Evolutionary conservation across 2,888 invertebrate genomes (phyloP), one percentile per base, ranked within the genome.

Genomic region (Ormia ochracea): DNA sequence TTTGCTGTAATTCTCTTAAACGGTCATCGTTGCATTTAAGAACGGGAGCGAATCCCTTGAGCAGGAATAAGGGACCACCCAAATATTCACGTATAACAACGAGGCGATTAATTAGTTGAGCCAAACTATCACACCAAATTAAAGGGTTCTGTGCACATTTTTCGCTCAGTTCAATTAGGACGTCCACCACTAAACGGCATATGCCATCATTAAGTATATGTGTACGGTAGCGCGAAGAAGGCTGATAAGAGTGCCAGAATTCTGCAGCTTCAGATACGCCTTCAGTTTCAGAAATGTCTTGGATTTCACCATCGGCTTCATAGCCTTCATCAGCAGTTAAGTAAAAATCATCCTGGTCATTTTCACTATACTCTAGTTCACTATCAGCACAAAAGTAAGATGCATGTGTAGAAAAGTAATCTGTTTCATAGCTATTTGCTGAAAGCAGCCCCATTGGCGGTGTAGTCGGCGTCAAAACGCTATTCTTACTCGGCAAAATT

Each of bases 1-100:
- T 92, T 83, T 92, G 91, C 82, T 94, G 94, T 14, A 94, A 88
- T 76, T 94, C 94, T 81, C 84, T 84, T 41, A 90, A 70, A 14
- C 85, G 85, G 2, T 77, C 73, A 83, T 89, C 87, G 38, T 85
- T 85, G 66, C 84, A 84, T 79, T 86, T 84, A 0, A 90, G 82
- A 2, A 90, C 79, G 1, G 89, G 87, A 0, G 87, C 82, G 68
- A 90, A 90, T 17, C 90, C 90, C 36, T 85, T 85, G 0, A 90
- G 81, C 61, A 90, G 82, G 83, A 88, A 89, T 52, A 88, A 52
- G 0, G 90, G 85, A 0, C 89, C 89, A 2, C 90, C 90, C n/a
- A 90, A 82, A 41, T 86, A 88, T n/a, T 89, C 87, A n/a, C 89
- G 86, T 72, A 90, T 89, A 10, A 88, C 86, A 66, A 86, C 88